phyloP scores from a whole-genome alignment of 2,113 vertebrate species.

The Alexandromys fortis region DNA sequence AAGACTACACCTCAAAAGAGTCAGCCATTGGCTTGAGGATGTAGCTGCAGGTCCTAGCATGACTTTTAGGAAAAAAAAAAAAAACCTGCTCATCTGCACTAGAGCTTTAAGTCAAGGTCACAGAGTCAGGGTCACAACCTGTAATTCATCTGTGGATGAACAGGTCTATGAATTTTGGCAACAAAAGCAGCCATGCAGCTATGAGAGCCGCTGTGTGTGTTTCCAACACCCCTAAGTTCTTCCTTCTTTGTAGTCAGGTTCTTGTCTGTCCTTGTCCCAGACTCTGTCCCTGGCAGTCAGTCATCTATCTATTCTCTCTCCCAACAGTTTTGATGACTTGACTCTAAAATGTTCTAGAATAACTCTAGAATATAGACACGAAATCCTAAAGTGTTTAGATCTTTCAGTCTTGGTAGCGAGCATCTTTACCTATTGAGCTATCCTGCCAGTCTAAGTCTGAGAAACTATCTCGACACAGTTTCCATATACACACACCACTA shows the following conservation, averaged over 20 bases:
- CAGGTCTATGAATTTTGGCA: background rate
- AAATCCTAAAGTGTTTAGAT: background rate
- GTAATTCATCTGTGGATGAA: background rate
- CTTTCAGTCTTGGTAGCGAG: background rate
- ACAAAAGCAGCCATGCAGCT: background rate
- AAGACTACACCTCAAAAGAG: background rate
- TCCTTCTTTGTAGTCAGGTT: background rate
- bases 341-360: background rate
- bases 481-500: background rate
- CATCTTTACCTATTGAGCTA: background rate
- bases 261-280: background rate
- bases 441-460: background rate
- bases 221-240: background rate
- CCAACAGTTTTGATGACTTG: background rate
- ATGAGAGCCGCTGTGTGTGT: background rate
- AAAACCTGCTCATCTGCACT: background rate
- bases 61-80: background rate
- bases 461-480: background rate
- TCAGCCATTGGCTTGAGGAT: background rate
- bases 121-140: background rate
- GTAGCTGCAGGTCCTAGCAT: background rate
- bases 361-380: background rate
- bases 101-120: background rate
- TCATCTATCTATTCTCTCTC: background rate
- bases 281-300: background rate